Evolutionary conservation across 92 coral and sea anemone species (phyloP).

Genomic region (Isaurus tuberculatus): DNA sequence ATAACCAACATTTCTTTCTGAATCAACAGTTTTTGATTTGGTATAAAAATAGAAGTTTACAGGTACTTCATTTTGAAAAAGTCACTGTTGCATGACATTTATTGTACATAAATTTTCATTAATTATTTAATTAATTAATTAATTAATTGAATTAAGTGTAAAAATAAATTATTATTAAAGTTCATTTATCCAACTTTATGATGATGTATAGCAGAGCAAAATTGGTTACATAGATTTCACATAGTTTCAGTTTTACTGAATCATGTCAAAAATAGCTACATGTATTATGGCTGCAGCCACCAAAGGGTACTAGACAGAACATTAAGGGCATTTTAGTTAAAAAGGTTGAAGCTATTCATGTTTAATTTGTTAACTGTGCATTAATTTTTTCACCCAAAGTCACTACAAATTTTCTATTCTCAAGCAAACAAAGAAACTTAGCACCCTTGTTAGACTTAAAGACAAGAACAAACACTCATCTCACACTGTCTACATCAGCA

Average conservation of each 20-base stretch:
- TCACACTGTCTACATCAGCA: too few species aligned
- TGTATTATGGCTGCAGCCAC: not conserved
- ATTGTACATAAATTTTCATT: not conserved
- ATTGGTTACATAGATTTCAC: slow-evolving; percentile 2
- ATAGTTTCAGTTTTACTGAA: not conserved
- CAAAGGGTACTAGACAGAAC: too few species aligned
- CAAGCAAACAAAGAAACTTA: too few species aligned
- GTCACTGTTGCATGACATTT: slow-evolving; percentile 13
- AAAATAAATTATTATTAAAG: not conserved
- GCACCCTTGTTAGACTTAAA: not conserved
- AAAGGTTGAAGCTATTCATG: too few species aligned
- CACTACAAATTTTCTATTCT: too few species aligned
- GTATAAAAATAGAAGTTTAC: not conserved
- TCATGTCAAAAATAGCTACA: not conserved
- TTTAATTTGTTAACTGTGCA: too few species aligned
- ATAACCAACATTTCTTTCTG: not conserved
- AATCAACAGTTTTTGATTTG: not conserved
- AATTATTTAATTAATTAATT: too few species aligned
- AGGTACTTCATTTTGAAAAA: not conserved
- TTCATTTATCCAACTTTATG: not conserved
- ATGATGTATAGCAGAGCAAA: slow-evolving; percentile 13
- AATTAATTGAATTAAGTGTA: not conserved
- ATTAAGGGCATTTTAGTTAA: too few species aligned
- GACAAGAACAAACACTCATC: too few species aligned
- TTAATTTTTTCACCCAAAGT: too few species aligned